A percentile compares a stretch with the other conserved stretches of the same genome.
phyloP scores from a whole-genome alignment of 2,888 invertebrate genomes.

The Hirudinaria manillensis region DNA sequence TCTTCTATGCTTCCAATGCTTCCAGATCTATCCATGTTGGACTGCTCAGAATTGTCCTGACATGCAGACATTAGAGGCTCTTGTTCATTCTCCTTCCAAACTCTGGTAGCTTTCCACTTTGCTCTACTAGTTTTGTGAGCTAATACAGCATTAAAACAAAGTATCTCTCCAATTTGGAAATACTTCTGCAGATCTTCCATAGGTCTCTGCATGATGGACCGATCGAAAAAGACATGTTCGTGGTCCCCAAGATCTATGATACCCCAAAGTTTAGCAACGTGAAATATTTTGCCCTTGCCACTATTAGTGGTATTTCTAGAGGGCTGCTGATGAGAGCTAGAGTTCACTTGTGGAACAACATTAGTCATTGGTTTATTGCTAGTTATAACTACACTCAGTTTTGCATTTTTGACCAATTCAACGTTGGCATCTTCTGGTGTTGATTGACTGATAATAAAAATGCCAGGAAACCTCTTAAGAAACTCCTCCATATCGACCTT shows the following conservation, averaged over 20 bases:
- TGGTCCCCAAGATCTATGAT: slow-evolving; percentile 55
- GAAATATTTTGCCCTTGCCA: slow-evolving; percentile 52
- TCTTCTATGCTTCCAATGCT: slow-evolving; percentile 47
- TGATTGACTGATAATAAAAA: slow-evolving; percentile 45
- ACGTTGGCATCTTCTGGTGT: slow-evolving; percentile 48
- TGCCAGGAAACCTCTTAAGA: slow-evolving; percentile 48
- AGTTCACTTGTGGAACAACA: not conserved
- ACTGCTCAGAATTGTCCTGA: slow-evolving; percentile 17
- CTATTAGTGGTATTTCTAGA: slow-evolving; percentile 43
- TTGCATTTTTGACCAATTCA: slow-evolving; percentile 50
- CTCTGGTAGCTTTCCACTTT: slow-evolving; percentile 53
- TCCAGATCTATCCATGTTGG: slow-evolving; percentile 38
- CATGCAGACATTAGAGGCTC: slow-evolving; percentile 44
- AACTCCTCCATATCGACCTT: slow-evolving; percentile 51
- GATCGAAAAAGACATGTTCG: slow-evolving; percentile 55
- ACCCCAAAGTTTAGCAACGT: slow-evolving; percentile 55
- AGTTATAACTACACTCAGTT: slow-evolving; percentile 50
- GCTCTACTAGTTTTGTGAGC: slow-evolving; percentile 54
- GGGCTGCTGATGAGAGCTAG: not conserved
- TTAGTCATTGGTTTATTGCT: slow-evolving; percentile 42
- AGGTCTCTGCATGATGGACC: slow-evolving; percentile 49
- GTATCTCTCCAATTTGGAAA: slow-evolving; percentile 51
- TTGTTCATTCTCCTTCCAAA: slow-evolving; percentile 53
- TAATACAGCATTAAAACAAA: slow-evolving; percentile 53
- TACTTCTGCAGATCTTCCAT: slow-evolving; percentile 53